phyloP scores from a whole-genome alignment of 2,797 vertebrate genomes.

The Gallinago nigripennis region DNA sequence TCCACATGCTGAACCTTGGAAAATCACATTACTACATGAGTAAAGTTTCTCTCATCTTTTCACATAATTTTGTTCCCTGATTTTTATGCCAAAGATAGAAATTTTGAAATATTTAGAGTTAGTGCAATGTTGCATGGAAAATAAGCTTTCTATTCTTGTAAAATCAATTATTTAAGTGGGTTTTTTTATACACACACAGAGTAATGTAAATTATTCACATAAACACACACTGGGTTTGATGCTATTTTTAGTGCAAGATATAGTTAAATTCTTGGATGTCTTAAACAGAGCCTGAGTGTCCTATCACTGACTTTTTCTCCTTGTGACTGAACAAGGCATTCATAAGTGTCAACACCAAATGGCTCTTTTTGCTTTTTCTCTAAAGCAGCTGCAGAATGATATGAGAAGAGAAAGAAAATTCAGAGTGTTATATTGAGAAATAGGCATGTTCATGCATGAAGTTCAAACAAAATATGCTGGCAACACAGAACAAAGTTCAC shows the following conservation, averaged over 20 bases:
- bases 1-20: neutral
- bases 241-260: slow-evolving; percentile 1
- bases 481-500: slow-evolving; percentile 45
- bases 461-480: slow-evolving; percentile 47
- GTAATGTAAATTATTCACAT: neutral
- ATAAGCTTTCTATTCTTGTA: neutral
- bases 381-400: neutral
- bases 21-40: neutral
- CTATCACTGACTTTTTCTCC: neutral
- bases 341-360: neutral
- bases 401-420: neutral
- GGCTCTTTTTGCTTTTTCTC: neutral
- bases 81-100: neutral
- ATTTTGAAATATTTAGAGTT: neutral
- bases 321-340: neutral
- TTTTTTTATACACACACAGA: neutral
- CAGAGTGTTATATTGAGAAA: slow-evolving; percentile 37
- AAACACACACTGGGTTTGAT: neutral
- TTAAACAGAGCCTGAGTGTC: neutral
- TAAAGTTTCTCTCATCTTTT: slow-evolving; percentile 37
- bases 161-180: neutral
- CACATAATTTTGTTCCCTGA: slow-evolving; percentile 1
- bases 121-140: neutral
- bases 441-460: slow-evolving; percentile 51
- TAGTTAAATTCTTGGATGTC: neutral